Evolutionary conservation across 1,140 invertebrate genomes (phyloP), one percentile per base, ranked within the genome.

Genomic region (Magallana angulata): DNA sequence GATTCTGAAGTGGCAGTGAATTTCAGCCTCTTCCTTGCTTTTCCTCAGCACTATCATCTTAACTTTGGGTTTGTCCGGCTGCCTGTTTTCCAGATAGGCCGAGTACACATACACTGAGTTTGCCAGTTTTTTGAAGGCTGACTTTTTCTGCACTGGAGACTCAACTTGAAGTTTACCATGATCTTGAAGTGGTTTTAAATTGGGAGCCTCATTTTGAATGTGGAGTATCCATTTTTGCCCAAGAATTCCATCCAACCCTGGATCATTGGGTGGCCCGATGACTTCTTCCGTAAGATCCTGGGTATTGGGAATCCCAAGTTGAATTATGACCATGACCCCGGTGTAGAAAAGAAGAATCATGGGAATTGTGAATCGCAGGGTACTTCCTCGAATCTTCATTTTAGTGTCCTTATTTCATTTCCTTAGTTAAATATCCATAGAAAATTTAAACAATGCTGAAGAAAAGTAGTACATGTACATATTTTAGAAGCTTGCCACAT

Each of bases 41-140:
- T 86, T 84, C 56, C 89, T 87, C 12, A 93, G 86, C 36, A 88
- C 88, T 4, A 92, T 85, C 11, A 92, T 87, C 64, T 89, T 81
- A 0, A 92, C 81, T 7, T 82, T 85, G n/a, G 24, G 7, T 7
- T 87, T 71, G 6, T 82, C 56, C 9, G 24, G 48, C 6, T 36
- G 71, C 60, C 92, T 90, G 81, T 89, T 85, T 64, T 93, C 92
- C 30, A 91, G 89, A 86, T 89, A 92, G 11, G 88, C 87, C 57
- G 90, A 91, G 86, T 89, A 92, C 4, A 92, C 88, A 58, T 89
- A 91, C 7, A 92, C 84, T 24, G 82, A 76, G 30, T 9, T 11
- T 18, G 85, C 87, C 48, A 90, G 62, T 84, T 88, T 88, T 30
- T 57, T 84, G 59, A 91, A 91, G 56, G 36, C 82, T 36, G 58